These are phyloP conservation scores for Micrasema longulum DNA, from an alignment of 1,140 invertebrate genomes.

Conservation along the genomic window DNA sequence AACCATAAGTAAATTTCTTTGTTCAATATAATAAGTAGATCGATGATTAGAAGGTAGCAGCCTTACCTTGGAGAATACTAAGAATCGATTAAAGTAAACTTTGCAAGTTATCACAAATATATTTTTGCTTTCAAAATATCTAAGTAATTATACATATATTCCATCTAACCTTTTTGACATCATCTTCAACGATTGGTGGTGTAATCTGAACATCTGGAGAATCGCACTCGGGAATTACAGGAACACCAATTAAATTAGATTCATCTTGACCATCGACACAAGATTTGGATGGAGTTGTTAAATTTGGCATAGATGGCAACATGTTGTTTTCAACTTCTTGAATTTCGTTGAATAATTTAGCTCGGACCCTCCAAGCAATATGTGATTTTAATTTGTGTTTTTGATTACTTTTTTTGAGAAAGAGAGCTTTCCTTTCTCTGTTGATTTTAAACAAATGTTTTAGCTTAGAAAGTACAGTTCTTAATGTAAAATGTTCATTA, in stretches of 20 bases:
- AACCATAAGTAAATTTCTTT: too few relatives aligned
- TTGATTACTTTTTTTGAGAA: neutral
- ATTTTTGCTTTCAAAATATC: too few relatives aligned
- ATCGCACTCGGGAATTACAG: too few relatives aligned
- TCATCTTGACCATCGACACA: conserved; percentile 62
- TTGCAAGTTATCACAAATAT: too few relatives aligned
- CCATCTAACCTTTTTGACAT: conserved; percentile 27
- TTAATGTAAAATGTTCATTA: conserved; percentile 5
- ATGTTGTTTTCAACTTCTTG: conserved; percentile 54
- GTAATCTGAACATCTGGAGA: too few relatives aligned
- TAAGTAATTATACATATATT: too few relatives aligned
- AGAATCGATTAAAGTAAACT: too few relatives aligned
- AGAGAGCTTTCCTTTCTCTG: neutral
- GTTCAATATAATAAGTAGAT: too few relatives aligned
- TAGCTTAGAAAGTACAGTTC: conserved; percentile 18
- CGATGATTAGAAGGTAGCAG: too few relatives aligned
- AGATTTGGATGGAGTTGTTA: conserved; percentile 63
- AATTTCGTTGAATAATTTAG: conserved; percentile 13
- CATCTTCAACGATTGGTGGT: neutral
- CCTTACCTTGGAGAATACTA: too few relatives aligned
- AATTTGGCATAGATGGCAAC: conserved; percentile 69
- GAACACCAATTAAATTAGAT: conserved; percentile 57
- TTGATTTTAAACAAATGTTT: conserved; percentile 21
- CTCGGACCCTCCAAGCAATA: conserved; percentile 8
- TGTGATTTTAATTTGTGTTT: conserved; percentile 33